Evolutionary conservation across 2,888 invertebrate genomes (phyloP).

Genomic region (Melanotus villosus): DNA sequence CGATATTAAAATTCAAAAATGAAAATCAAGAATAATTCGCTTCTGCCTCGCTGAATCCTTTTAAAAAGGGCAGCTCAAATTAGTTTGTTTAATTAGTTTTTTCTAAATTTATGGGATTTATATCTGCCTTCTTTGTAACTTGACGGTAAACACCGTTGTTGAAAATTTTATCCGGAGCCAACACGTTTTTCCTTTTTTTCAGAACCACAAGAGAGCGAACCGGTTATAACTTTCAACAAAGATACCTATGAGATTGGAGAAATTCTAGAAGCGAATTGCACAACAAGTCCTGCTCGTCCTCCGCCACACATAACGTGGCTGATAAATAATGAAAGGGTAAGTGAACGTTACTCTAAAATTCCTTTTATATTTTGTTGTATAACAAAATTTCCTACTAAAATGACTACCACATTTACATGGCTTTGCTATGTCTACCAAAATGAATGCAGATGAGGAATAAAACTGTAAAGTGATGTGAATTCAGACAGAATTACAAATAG

Average conservation of each 20-base stretch:
- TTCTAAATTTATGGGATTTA: slow-evolving; percentile 32
- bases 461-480: neutral
- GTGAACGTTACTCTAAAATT: slow-evolving; percentile 30
- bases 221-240: slow-evolving; percentile 80
- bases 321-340: slow-evolving; percentile 81
- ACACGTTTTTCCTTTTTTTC: slow-evolving; percentile 26
- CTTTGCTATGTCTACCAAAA: slow-evolving; percentile 11
- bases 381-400: too few relatives aligned
- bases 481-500: neutral
- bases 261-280: slow-evolving; percentile 80
- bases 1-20: slow-evolving; percentile 40
- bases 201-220: slow-evolving; percentile 79
- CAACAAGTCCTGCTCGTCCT: slow-evolving; percentile 80
- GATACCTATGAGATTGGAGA: slow-evolving; percentile 78
- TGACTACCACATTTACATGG: slow-evolving; percentile 14
- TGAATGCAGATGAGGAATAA: slow-evolving; percentile 17
- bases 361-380: slow-evolving; percentile 21
- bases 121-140: slow-evolving; percentile 1
- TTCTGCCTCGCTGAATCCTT: slow-evolving; percentile 20
- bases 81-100: slow-evolving; percentile 34
- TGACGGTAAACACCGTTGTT: neutral
- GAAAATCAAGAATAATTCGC: slow-evolving; percentile 36
- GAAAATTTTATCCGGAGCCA: too few relatives aligned
- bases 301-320: slow-evolving; percentile 85
- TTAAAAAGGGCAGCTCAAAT: slow-evolving; percentile 24